These are phyloP conservation scores for Siphlonurus alternatus DNA, from an alignment of 2,888 invertebrate species.

Conservation along the genomic window DNA sequence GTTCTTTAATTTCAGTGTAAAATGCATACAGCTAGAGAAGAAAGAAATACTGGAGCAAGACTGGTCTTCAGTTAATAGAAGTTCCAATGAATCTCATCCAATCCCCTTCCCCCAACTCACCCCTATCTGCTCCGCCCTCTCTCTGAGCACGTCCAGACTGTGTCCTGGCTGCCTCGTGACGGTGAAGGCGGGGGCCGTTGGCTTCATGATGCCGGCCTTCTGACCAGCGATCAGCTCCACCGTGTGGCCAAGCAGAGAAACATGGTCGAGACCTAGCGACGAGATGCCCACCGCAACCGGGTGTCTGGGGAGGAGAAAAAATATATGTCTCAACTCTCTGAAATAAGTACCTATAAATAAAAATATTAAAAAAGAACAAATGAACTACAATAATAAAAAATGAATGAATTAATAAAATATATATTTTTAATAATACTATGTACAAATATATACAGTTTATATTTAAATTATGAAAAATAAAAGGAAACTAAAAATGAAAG, in stretches of 20 bases:
- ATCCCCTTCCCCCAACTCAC: no score
- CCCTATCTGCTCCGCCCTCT: slow-evolving; percentile 43
- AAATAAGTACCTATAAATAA: neutral
- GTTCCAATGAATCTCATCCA: no score
- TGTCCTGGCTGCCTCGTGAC: slow-evolving; percentile 37
- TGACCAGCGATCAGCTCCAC: slow-evolving; percentile 81
- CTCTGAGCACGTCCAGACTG: slow-evolving; percentile 47
- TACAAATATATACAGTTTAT: no score
- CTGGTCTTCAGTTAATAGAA: no score
- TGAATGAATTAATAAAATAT: neutral
- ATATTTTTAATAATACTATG: neutral
- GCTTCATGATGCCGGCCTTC: slow-evolving; percentile 92
- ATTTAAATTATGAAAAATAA: no score
- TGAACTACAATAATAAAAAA: no score
- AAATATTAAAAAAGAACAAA: neutral
- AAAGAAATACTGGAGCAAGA: no score
- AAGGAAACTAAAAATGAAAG: no score
- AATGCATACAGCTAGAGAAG: no score
- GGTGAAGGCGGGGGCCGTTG: slow-evolving; percentile 50
- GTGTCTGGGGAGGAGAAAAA: slow-evolving; percentile 33
- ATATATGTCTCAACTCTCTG: neutral
- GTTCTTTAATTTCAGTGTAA: no score
- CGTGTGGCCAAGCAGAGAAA: slow-evolving; percentile 60
- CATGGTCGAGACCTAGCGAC: slow-evolving; percentile 84
- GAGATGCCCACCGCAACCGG: slow-evolving; percentile 80